A percentile compares a stretch with the other conserved stretches of the same genome.
Conservation (phyloP, 2,888 invertebrate genomes). For the Blomia tropicalis region DNA sequence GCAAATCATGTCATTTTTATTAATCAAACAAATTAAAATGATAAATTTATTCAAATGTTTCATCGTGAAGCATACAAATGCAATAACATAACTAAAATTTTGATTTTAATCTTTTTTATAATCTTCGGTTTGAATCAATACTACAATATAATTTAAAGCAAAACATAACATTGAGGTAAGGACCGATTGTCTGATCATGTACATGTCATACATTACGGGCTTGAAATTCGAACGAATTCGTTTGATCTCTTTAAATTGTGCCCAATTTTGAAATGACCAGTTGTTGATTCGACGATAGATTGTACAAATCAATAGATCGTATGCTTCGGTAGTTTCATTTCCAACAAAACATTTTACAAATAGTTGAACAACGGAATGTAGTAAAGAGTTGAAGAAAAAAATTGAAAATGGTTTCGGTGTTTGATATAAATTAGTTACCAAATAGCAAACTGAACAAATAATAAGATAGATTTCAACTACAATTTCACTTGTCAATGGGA, state of each 20-base stretch:
- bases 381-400: background rate
- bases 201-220: background rate
- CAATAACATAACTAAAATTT: no score
- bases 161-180: background rate
- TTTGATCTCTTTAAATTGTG: background rate
- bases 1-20: no score
- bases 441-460: background rate
- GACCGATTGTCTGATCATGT: background rate
- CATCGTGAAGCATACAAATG: no score
- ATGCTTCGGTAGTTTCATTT: background rate
- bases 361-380: background rate
- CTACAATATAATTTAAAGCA: background rate
- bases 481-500: background rate
- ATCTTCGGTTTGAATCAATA: background rate
- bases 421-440: background rate
- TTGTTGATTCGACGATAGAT: background rate
- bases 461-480: background rate
- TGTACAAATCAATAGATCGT: background rate
- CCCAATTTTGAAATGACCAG: background rate
- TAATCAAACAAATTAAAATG: no score
- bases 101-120: no score
- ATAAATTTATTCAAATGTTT: no score
- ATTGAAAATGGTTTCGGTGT: background rate
- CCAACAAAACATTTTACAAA: background rate
- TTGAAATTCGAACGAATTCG: background rate